Conservation (phyloP, 2,113 vertebrate species). For the Sander vitreus region DNA sequence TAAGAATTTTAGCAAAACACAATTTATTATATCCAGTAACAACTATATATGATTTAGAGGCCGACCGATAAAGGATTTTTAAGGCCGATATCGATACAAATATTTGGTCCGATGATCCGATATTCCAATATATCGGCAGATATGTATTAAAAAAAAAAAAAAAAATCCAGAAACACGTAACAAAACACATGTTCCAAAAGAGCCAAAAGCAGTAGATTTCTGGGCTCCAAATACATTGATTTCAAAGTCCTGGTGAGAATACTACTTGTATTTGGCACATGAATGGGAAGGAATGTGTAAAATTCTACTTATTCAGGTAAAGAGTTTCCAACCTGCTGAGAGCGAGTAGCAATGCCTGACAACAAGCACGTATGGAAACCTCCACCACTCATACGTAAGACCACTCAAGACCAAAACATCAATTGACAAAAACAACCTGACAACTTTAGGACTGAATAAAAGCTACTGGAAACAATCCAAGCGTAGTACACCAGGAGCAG, state of each 20-base stretch:
- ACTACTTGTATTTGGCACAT: no score
- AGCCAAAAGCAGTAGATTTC: not conserved
- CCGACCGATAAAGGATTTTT: no score
- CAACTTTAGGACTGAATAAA: not conserved
- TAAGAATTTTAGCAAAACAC: not conserved
- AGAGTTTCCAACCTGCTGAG: not conserved
- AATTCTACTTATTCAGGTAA: not conserved
- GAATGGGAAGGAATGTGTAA: not conserved
- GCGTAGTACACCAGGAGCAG: not conserved
- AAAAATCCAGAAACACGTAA: no score
- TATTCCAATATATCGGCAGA: no score
- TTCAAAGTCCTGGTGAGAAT: not conserved
- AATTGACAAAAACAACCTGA: not conserved
- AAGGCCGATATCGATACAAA: no score
- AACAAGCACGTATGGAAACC: slow-evolving; percentile 1
- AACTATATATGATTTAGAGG: not conserved
- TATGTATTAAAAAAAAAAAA: no score
- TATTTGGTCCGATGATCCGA: no score
- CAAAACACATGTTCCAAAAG: no score
- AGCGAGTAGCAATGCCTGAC: not conserved
- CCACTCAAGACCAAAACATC: not conserved
- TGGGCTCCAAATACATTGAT: not conserved
- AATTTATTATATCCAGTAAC: not conserved
- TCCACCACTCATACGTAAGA: not conserved
- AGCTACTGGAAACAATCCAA: not conserved